Conservation (phyloP, 2,113 vertebrate species). For the Ammodytes marinus region DNA sequence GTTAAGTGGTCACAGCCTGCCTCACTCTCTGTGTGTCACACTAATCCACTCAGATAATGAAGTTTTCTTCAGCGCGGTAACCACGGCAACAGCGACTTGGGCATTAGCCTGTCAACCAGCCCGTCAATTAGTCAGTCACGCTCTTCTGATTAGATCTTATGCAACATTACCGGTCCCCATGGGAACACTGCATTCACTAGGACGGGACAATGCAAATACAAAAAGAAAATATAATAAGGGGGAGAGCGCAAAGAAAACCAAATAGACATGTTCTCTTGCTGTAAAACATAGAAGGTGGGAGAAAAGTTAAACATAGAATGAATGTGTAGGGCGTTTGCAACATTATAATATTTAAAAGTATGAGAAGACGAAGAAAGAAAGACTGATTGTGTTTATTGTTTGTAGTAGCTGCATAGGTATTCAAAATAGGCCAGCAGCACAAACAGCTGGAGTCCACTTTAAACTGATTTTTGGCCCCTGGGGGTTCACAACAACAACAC, state of each 20-base stretch:
- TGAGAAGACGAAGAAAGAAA: background rate
- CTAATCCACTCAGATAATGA: conserved; percentile 77
- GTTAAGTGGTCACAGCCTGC: conserved; percentile 63
- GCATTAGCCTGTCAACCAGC: conserved; percentile 43
- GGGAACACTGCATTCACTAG: background rate
- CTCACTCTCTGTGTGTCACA: conserved; percentile 51
- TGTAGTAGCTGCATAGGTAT: background rate
- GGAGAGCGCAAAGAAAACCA: background rate
- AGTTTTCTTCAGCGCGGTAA: conserved; percentile 61
- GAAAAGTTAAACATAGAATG: background rate
- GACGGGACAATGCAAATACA: conserved; percentile 3
- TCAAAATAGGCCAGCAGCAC: background rate
- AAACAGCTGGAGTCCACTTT: background rate
- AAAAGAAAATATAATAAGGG: background rate
- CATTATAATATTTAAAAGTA: background rate
- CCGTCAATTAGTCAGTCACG: conserved; percentile 48
- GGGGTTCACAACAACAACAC: background rate
- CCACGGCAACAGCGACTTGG: conserved; percentile 55
- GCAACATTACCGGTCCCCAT: conserved; percentile 25
- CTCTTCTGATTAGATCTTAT: conserved; percentile 53
- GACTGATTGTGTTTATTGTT: background rate
- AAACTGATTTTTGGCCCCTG: background rate
- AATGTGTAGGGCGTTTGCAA: too few species aligned
- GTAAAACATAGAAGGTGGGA: background rate
- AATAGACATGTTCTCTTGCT: background rate